Conservation (phyloP, 2,888 invertebrate species). For the Rhingia campestris region DNA sequence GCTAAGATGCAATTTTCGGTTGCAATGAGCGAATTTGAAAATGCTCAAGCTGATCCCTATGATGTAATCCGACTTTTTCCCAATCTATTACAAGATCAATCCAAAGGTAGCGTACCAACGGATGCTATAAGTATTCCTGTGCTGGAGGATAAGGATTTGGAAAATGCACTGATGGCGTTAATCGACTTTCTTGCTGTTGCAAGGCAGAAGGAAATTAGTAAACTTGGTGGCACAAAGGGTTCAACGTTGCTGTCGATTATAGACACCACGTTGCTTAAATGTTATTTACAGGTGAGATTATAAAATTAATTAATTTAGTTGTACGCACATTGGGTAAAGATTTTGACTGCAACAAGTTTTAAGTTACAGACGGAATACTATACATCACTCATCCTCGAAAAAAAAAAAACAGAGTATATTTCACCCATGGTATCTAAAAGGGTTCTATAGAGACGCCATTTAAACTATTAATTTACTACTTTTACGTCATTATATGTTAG, state of each 20-base stretch:
- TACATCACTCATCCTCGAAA: too few species aligned
- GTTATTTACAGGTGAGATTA: conserved; percentile 92
- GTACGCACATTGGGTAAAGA: neutral
- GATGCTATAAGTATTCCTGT: conserved; percentile 77
- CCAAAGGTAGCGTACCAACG: conserved; percentile 61
- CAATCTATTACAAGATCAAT: conserved; percentile 85
- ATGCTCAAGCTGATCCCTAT: conserved; percentile 95
- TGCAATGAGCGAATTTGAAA: conserved; percentile 95
- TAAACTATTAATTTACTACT: too few species aligned
- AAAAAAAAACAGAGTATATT: too few species aligned
- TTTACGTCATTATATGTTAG: too few species aligned
- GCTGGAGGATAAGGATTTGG: conserved; percentile 92
- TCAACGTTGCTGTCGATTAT: conserved; percentile 91
- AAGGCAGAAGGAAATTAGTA: conserved; percentile 83
- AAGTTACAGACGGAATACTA: too few species aligned
- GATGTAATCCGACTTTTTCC: conserved; percentile 98
- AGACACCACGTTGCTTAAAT: conserved; percentile 98
- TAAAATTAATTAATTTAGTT: neutral
- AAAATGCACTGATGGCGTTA: conserved; percentile 93
- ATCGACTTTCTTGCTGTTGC: conserved; percentile 94
- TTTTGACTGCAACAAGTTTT: neutral
- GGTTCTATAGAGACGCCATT: too few species aligned
- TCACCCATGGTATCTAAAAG: too few species aligned
- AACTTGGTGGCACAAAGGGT: conserved; percentile 80
- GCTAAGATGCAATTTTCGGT: conserved; percentile 93